These are phyloP conservation scores for Nasonia giraulti DNA, from an alignment of 1,140 invertebrate species.

Conservation along the genomic window DNA sequence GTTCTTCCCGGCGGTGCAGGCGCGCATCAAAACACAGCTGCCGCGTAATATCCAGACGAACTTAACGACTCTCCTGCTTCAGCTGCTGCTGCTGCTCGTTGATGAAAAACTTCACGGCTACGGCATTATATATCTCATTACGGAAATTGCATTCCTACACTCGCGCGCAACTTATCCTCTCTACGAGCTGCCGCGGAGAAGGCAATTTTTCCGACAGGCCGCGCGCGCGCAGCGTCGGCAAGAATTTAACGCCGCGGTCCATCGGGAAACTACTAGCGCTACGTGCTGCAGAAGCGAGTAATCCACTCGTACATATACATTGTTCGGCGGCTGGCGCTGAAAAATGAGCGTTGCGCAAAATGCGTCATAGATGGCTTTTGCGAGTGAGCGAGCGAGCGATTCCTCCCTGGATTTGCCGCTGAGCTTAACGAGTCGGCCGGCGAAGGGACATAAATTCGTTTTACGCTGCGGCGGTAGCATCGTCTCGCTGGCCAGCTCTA, in stretches of 20 bases:
- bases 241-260: constrained; percentile 23
- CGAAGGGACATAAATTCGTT: constrained; percentile 65
- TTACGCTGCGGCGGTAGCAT: constrained; percentile 54
- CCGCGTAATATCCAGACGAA: neutral
- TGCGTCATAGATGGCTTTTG: constrained; percentile 20
- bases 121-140: constrained; percentile 38
- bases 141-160: constrained; percentile 20
- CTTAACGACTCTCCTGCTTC: neutral
- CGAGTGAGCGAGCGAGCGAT: neutral
- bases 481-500: constrained; percentile 11
- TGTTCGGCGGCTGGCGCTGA: constrained; percentile 8
- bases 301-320: constrained; percentile 1
- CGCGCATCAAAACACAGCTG: neutral
- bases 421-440: constrained; percentile 63
- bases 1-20: neutral
- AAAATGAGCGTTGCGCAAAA: constrained; percentile 17
- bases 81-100: neutral
- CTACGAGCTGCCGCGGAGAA: neutral
- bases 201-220: constrained; percentile 3
- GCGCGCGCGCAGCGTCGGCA: no score
- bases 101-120: constrained; percentile 34
- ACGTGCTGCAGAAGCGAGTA: neutral
- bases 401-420: constrained; percentile 11
- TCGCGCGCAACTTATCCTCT: constrained; percentile 8
- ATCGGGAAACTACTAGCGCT: constrained; percentile 24